Conservation (phyloP, 2,797 vertebrate species). For the Knipowitschia caucasica region DNA sequence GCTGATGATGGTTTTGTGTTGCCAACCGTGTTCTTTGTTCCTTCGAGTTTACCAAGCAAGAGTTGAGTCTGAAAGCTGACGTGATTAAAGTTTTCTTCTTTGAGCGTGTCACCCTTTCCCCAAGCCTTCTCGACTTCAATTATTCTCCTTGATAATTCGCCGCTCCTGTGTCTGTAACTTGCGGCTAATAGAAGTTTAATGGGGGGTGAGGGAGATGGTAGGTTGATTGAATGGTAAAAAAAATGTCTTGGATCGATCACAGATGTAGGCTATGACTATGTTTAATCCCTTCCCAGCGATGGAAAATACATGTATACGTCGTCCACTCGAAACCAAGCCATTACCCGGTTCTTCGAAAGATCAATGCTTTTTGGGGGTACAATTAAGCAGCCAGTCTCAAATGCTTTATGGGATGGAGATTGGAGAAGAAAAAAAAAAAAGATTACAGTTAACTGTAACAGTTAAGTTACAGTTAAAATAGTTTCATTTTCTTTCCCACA, state of each 20-base stretch:
- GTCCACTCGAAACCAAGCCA: background rate
- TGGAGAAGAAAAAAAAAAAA: background rate
- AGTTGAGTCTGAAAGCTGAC: constrained; percentile 51
- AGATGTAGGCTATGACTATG: constrained; percentile 4
- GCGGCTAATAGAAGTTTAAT: constrained; percentile 55
- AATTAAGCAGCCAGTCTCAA: background rate
- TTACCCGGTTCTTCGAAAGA: background rate
- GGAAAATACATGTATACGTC: background rate
- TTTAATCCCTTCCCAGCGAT: background rate
- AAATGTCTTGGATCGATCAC: constrained; percentile 28
- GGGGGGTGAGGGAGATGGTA: constrained; percentile 34
- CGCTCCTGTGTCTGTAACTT: background rate
- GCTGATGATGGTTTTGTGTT: constrained; percentile 20
- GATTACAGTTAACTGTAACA: no score
- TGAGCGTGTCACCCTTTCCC: constrained; percentile 9
- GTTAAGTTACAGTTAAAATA: no score
- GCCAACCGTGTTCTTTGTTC: constrained; percentile 24
- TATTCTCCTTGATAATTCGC: constrained; percentile 18
- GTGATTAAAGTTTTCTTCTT: constrained; percentile 20
- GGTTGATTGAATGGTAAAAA: constrained; percentile 34
- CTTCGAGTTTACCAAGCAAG: constrained; percentile 35
- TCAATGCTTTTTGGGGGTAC: background rate
- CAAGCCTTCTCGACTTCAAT: constrained; percentile 49
- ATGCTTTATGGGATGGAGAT: background rate
- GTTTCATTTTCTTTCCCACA: no score